Evolutionary conservation across 1,140 invertebrate genomes (phyloP).

Genomic region (Bicyclus anynana): DNA sequence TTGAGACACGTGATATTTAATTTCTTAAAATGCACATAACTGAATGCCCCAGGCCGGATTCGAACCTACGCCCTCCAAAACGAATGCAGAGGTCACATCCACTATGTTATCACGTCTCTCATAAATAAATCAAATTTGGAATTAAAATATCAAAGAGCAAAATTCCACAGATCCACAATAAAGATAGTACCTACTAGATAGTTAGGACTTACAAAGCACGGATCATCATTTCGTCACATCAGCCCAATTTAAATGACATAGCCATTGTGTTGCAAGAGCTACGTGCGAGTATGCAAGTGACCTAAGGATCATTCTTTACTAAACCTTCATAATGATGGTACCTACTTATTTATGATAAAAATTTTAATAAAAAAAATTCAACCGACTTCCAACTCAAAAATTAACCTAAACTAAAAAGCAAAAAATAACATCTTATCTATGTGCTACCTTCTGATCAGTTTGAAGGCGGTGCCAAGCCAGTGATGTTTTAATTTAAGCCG

Average conservation of each 20-base stretch:
- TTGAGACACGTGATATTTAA: too few relatives aligned
- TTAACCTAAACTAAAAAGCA: too few relatives aligned
- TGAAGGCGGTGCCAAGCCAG: too few relatives aligned
- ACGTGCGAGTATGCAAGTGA: conserved; percentile 35
- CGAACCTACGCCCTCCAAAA: too few relatives aligned
- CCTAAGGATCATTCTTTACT: conserved; percentile 6
- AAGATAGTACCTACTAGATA: too few relatives aligned
- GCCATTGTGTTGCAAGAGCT: conserved; percentile 37
- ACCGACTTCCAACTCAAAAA: too few relatives aligned
- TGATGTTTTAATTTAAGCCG: too few relatives aligned
- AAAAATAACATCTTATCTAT: too few relatives aligned
- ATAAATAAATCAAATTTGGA: not conserved
- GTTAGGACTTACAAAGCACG: not conserved
- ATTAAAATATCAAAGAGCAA: not conserved
- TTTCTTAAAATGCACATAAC: too few relatives aligned
- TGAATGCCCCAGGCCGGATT: too few relatives aligned
- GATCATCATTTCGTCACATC: conserved; percentile 34
- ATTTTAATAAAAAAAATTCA: not conserved
- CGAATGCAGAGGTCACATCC: not conserved
- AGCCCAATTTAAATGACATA: conserved; percentile 34
- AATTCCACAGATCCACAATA: conserved; percentile 14
- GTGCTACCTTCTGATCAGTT: too few relatives aligned
- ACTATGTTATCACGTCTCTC: not conserved
- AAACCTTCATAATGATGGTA: not conserved
- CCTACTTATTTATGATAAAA: too few relatives aligned